Evolutionary conservation across 2,797 vertebrate species (phyloP), one percentile per base, ranked within the genome.

Genomic region (Acanthis flammea): DNA sequence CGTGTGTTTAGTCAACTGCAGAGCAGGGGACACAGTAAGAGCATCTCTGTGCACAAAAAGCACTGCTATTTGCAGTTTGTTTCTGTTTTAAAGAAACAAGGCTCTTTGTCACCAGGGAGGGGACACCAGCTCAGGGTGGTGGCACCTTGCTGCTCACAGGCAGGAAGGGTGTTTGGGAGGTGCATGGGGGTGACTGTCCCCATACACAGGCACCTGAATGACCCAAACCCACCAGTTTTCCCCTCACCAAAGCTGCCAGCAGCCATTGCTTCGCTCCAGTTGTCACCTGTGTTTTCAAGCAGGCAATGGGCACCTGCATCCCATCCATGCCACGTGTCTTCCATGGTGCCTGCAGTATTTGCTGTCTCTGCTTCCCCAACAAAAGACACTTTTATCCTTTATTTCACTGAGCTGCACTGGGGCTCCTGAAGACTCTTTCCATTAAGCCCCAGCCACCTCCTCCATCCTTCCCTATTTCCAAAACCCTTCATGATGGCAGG

Each of bases 241-340:
- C 55, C 33, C 60, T 48, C 60, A 2, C 33, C 5, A 2, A 53
- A 79, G 63, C 42, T 81, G 66, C 75, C 84, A 48, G 51, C 2
- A 4, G 71, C 54, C 1, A 0, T 9, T 19, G 42, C n/a, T 18
- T 39, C 0, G 0, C n/a, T 37, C 74, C 25, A 19, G 12, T n/a
- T 16, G 1, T 45, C 85, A 53, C 42, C 50, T 53, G 21, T 4
- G 0, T 45, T 54, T 57, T 45, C 41, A 57, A 75, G 74, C 14
- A 30, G 73, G 31, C 33, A 42, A 6, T 9, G 27, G 35, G 25
- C 41, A 71, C 3, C 85, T 2, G 1, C 42, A 25, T 39, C 41
- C 78, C 78, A 37, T 18, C 77, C 53, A 8, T 28, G 44, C 37
- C 37, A 41, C 5, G 10, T 7, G 19, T 45, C 74, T 63, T 62